Evolutionary conservation across 2,797 vertebrate genomes (phyloP), one percentile per base, ranked within the genome.

Genomic region (Pseudotriccus pelzelni): DNA sequence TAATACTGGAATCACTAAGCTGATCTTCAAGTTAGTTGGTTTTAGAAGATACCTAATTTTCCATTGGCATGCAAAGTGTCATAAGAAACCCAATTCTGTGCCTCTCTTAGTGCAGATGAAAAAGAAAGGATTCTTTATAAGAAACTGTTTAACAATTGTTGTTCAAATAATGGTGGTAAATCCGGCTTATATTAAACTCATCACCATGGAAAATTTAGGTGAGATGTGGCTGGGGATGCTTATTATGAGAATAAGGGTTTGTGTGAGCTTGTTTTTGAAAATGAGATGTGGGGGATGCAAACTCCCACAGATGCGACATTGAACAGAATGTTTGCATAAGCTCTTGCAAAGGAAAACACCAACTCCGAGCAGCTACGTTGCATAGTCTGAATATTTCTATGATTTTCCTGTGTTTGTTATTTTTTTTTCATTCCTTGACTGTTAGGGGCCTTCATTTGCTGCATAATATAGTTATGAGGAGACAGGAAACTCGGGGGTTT

Each of bases 141-240:
- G 60, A 74, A 83, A 91, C 5, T 32, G 43, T 83, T 83, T 50
- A 81, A 77, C 28, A 83, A 46, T 44, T 67, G 58, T 72, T 94
- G 23, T 81, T 44, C 44, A 94, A 91, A 73, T 91, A 90, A 73
- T 22, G 55, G 50, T 80, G 23, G 82, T 91, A 85, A 93, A 96
- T 92, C 79, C 81, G 85, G 18, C 16, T 89, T 91, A 83, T 92
- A 83, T 95, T 92, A 83, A 96, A 92, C 39, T 92, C 52, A 36
- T 39, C 62, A 59, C 73, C 69, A 4, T 76, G 82, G 79, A 91
- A 92, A 92, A 92, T 89, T 66, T 78, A 78, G 73, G 44, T 89
- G 76, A 91, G 73, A 39, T 78, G 8, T 85, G 83, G 41, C 76
- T 59, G 25, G 43, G 53, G 22, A 55, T 89, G 76, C 93, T 94